Percentiles rank a stretch among this genome's conserved stretches.
These are phyloP conservation scores for Mechanitis messenoides DNA, from an alignment of 2,888 invertebrate species.

Conservation along the genomic window DNA sequence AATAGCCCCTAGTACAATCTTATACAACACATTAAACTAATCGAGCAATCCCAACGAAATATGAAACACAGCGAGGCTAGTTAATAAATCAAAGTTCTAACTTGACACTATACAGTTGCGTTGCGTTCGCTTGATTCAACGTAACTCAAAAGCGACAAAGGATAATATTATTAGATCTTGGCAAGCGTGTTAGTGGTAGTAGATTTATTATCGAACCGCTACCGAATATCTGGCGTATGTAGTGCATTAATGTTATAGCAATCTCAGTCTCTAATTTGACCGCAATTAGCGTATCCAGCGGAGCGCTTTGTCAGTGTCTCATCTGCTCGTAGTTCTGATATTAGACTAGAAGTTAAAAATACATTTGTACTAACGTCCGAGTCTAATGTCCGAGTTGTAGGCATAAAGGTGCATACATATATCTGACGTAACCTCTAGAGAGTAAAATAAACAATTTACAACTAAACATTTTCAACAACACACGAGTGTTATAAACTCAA, in stretches of 20 bases:
- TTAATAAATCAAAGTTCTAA: background rate
- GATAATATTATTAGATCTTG: slow-evolving; percentile 63
- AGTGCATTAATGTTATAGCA: slow-evolving; percentile 26
- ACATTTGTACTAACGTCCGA: no score
- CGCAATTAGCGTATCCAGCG: slow-evolving; percentile 25
- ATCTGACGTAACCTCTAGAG: no score
- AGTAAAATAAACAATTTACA: no score
- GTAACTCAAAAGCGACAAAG: slow-evolving; percentile 45
- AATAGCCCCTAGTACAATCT: no score
- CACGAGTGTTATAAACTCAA: slow-evolving; percentile 2
- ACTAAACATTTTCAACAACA: background rate
- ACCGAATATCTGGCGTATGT: slow-evolving; percentile 32
- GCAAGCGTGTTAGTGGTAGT: slow-evolving; percentile 41
- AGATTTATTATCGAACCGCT: slow-evolving; percentile 50
- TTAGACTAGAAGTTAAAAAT: no score
- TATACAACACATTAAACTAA: no score
- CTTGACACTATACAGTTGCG: slow-evolving; percentile 27
- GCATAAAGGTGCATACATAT: no score
- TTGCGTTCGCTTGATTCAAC: slow-evolving; percentile 37
- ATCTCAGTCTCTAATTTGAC: slow-evolving; percentile 27
- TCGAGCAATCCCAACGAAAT: no score
- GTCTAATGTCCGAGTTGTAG: no score
- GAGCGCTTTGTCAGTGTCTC: slow-evolving; percentile 25
- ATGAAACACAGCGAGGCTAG: background rate
- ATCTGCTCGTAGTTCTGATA: no score